These are phyloP conservation scores for Diplolepis rosae DNA, from an alignment of 2,888 invertebrate species.

Conservation along the genomic window DNA sequence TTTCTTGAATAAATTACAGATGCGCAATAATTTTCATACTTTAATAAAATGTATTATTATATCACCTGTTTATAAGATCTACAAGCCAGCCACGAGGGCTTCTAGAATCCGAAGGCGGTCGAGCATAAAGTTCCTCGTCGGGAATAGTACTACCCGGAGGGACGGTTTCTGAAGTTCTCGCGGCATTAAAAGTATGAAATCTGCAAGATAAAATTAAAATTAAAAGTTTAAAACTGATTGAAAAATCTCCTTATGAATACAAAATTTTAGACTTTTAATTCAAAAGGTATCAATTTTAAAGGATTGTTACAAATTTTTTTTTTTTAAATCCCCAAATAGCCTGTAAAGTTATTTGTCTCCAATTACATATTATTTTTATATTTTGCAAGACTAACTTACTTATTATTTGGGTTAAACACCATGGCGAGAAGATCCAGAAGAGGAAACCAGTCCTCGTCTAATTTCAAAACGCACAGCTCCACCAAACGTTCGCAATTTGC, in stretches of 20 bases:
- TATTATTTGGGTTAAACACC: constrained; percentile 96
- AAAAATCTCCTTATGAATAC: background rate
- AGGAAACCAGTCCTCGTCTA: constrained; percentile 92
- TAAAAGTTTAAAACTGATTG: constrained; percentile 6
- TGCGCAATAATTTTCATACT: background rate
- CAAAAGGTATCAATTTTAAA: no score
- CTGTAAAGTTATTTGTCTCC: background rate
- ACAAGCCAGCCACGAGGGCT: constrained; percentile 96
- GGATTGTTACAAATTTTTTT: no score
- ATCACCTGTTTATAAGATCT: constrained; percentile 92
- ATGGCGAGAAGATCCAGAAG: constrained; percentile 93
- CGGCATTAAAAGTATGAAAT: constrained; percentile 90
- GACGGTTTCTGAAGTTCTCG: constrained; percentile 83
- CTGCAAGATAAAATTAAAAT: constrained; percentile 71
- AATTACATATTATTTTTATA: no score
- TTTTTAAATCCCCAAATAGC: background rate
- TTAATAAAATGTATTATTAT: constrained; percentile 32
- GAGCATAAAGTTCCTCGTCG: constrained; percentile 84
- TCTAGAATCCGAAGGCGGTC: constrained; percentile 86
- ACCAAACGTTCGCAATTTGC: constrained; percentile 94
- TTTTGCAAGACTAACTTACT: constrained; percentile 77
- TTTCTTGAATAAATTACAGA: no score
- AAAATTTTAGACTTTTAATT: background rate
- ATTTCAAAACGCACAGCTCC: constrained; percentile 93
- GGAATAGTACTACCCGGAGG: constrained; percentile 78